Evolutionary conservation across 2,888 invertebrate species (phyloP).

Genomic region (Caenorhabditis sinica): DNA sequence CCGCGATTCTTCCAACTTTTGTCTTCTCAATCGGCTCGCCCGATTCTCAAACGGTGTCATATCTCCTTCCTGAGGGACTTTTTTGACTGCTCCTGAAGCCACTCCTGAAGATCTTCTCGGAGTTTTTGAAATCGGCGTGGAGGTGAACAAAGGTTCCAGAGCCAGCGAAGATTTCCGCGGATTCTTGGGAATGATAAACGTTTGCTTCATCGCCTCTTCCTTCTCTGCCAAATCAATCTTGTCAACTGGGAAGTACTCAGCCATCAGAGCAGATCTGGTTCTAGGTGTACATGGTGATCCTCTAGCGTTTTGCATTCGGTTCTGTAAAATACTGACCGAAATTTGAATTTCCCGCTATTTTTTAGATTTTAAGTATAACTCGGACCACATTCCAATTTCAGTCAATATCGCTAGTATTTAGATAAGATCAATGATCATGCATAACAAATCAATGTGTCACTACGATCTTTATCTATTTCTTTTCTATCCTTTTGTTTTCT

Average conservation of each 20-base stretch:
- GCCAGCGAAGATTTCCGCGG: conserved; percentile 5
- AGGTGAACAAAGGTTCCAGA: background rate
- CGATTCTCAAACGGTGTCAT: conserved; percentile 53
- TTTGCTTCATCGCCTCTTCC: conserved; percentile 6
- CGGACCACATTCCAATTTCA: no score
- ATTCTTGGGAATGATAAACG: conserved; percentile 23
- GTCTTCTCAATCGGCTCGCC: conserved; percentile 53
- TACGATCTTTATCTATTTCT: background rate
- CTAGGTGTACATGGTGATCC: conserved; percentile 24
- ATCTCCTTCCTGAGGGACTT: conserved; percentile 20
- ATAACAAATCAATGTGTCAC: no score
- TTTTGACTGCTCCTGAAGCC: background rate
- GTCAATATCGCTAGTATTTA: no score
- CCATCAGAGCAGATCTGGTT: background rate
- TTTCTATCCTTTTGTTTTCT: conserved; percentile 28
- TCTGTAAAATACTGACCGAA: conserved; percentile 22
- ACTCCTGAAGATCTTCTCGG: background rate
- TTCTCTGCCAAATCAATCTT: conserved; percentile 16
- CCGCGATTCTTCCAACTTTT: conserved; percentile 42
- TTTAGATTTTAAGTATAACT: no score
- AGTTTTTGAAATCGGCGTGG: conserved; percentile 1
- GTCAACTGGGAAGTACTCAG: background rate
- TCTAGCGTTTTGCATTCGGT: background rate
- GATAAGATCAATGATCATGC: conserved; percentile 33
- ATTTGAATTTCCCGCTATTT: no score